Evolutionary conservation across 1,140 invertebrate species (phyloP).

Genomic region (Pararge aegeria): DNA sequence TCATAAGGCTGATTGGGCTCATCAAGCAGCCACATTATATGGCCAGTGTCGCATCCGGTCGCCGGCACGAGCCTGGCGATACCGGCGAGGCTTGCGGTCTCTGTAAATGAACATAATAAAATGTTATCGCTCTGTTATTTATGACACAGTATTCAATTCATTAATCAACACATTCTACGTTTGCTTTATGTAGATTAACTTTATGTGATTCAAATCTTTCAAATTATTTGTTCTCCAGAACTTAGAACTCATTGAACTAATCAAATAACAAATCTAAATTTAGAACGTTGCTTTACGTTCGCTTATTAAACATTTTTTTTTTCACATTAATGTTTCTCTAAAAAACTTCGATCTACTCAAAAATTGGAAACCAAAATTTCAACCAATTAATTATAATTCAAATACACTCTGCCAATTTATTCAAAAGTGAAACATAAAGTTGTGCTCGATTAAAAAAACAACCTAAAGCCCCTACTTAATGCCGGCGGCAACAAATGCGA

Average conservation of each 20-base stretch:
- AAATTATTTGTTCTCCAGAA: no score
- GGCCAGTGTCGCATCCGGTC: constrained; percentile 72
- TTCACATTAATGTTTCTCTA: no score
- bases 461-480: constrained; percentile 42
- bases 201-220: no score
- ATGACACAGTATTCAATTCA: constrained; percentile 1
- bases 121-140: constrained; percentile 22
- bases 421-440: not conserved
- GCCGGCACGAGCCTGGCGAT: constrained; percentile 73
- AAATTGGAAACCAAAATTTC: no score
- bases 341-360: no score
- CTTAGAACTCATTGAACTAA: no score
- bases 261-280: no score
- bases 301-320: no score
- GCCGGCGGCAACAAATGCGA: constrained; percentile 34
- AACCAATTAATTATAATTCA: not conserved
- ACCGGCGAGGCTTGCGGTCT: constrained; percentile 51
- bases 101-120: constrained; percentile 45
- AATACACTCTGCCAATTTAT: not conserved
- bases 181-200: no score
- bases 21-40: constrained; percentile 80
- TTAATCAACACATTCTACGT: not conserved
- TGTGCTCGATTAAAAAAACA: constrained; percentile 2
- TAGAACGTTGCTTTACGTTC: no score
- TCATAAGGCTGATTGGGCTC: constrained; percentile 78